These are phyloP conservation scores for Puffinus mauretanicus DNA, from an alignment of 2,113 vertebrate genomes.

Conservation along the genomic window DNA sequence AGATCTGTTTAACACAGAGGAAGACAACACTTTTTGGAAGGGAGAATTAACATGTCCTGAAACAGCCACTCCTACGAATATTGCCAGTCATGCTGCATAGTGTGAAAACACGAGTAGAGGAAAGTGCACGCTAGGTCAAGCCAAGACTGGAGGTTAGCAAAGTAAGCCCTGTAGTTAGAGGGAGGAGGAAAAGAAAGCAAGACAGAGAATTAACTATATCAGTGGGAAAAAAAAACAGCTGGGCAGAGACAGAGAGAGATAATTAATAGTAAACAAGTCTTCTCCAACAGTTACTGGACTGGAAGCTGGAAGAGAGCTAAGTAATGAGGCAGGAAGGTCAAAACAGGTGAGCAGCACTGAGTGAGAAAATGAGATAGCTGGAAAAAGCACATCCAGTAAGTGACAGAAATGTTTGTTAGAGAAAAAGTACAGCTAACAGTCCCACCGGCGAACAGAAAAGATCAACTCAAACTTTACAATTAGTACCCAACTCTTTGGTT, in stretches of 20 bases:
- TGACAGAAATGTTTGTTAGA: neutral
- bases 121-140: neutral
- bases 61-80: neutral
- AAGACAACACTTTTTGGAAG: neutral
- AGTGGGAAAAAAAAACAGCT: neutral
- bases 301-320: neutral
- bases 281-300: neutral
- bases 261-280: neutral
- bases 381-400: neutral
- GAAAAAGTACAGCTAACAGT: neutral
- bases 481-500: neutral
- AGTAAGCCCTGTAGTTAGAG: neutral
- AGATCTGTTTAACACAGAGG: neutral
- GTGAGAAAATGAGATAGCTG: neutral
- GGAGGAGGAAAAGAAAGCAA: neutral
- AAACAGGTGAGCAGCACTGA: neutral
- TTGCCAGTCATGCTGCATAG: neutral
- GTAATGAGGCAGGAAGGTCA: neutral
- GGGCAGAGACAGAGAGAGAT: neutral
- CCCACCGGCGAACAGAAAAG: neutral
- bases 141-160: neutral
- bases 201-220: neutral
- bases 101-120: neutral
- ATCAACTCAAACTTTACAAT: neutral
- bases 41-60: neutral